phyloP scores from a whole-genome alignment of 2,113 vertebrate species.

The Sceloporus tristichus region DNA sequence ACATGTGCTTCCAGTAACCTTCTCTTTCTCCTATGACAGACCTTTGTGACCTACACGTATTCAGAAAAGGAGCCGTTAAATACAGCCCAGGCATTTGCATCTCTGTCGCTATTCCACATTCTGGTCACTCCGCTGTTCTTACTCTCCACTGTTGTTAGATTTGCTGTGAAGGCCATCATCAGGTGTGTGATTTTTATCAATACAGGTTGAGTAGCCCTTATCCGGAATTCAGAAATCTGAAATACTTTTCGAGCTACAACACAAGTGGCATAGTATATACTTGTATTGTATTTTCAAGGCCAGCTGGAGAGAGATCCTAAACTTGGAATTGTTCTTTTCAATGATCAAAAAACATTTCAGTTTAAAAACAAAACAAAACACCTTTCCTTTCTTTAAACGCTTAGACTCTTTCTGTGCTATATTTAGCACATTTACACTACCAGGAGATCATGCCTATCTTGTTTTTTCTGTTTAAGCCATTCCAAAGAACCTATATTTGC shows the following conservation, averaged over 20 bases:
- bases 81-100: constrained; percentile 90
- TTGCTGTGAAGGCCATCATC: constrained; percentile 94
- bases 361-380: neutral
- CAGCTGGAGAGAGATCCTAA: neutral
- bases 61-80: constrained; percentile 70
- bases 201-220: no score
- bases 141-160: constrained; percentile 95
- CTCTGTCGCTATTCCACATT: constrained; percentile 94
- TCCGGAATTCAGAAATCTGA: no score
- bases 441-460: constrained; percentile 39
- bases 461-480: constrained; percentile 38
- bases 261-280: no score
- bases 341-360: constrained; percentile 38
- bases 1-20: constrained; percentile 3
- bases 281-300: no score
- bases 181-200: constrained; percentile 78
- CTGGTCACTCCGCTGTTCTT: constrained; percentile 95
- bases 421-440: constrained; percentile 50
- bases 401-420: constrained; percentile 26
- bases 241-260: no score
- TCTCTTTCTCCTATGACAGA: constrained; percentile 76
- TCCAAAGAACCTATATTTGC: constrained; percentile 42
- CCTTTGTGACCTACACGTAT: constrained; percentile 87
- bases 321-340: constrained; percentile 27
- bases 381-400: constrained; percentile 44